phyloP scores from a whole-genome alignment of 1,140 invertebrate species.

The Diorhabda elongata region DNA sequence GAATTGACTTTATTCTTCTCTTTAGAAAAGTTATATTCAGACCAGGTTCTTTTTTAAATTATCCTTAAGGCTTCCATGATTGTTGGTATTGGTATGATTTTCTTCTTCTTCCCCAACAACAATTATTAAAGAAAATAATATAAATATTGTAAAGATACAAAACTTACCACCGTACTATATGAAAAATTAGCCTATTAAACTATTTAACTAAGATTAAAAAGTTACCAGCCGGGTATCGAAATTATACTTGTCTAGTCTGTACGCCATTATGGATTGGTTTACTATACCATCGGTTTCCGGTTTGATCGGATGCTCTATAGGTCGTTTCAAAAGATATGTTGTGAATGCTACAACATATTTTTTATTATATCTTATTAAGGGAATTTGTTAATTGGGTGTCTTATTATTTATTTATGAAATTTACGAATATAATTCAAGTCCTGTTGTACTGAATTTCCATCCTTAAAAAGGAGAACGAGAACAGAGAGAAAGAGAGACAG shows the following conservation, averaged over 20 bases:
- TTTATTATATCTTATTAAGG: not conserved
- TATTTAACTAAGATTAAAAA: slow-evolving; percentile 21
- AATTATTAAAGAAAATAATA: too few relatives aligned
- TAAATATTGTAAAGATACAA: too few relatives aligned
- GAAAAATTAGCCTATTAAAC: slow-evolving; percentile 24
- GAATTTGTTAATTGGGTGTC: not conserved
- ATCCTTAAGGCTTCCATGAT: too few relatives aligned
- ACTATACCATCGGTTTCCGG: not conserved
- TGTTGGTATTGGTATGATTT: too few relatives aligned
- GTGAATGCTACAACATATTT: not conserved
- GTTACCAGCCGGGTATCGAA: slow-evolving; percentile 22
- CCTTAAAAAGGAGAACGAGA: too few relatives aligned
- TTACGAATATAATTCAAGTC: too few relatives aligned
- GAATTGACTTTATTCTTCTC: too few relatives aligned
- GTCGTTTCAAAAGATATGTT: not conserved
- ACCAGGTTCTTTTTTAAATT: too few relatives aligned
- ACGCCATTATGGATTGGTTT: slow-evolving; percentile 7
- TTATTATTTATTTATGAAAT: not conserved
- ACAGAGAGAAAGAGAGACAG: too few relatives aligned
- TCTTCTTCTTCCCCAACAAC: too few relatives aligned
- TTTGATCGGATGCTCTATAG: slow-evolving; percentile 1
- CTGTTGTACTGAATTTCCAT: too few relatives aligned
- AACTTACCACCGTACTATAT: not conserved
- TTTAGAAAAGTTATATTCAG: too few relatives aligned
- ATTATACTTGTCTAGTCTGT: slow-evolving; percentile 8